Evolutionary conservation across 1,140 invertebrate genomes (phyloP), one percentile per base, ranked within the genome.

Genomic region (Leptinotarsa lineolata): DNA sequence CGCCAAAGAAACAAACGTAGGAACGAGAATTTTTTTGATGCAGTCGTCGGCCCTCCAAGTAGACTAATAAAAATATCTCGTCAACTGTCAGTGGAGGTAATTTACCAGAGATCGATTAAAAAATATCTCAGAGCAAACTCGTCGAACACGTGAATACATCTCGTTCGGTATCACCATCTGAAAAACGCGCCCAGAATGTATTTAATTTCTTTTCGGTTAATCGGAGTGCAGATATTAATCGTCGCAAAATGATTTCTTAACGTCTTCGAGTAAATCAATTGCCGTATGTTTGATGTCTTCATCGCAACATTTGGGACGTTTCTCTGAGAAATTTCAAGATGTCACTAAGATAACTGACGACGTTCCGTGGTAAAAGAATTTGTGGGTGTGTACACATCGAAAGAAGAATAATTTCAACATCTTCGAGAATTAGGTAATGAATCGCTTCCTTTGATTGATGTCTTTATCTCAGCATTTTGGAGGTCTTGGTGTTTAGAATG

Each of bases 11-110:
- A 54, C 48, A 54, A 54, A 54, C 6, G 48, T 4, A 54, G 48
- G 48, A 16, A 15, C 6, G 4, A 3, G 48, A 54, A n/a, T 54
- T 54, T 54, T 46, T 54, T 54, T 18, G 16, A 54, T 54, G n/a
- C 48, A 15, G 48, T 54, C 15, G 48, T 54, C 48, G 48, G 48
- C 15, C 48, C 48, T 54, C 48, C 48, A 18, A 12, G 48, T 54
- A 54, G 48, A 54, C 48, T 54, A 54, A 54, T 54, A 54, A 54
- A 54, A 54, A 54, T 54, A 54, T 54, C 48, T 54, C 12, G 48
- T 54, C 48, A 54, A 15, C 48, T 54, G 48, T 54, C 48, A 54
- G 15, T 54, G n/a, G n/a, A 54, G 15, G 15, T n/a, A 54, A 54
- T 54, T 54, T 54, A 54, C 48, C 48, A 54, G 12, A 54, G 15